These are phyloP conservation scores for Seriola quinqueradiata DNA, from an alignment of 2,113 vertebrate species.

Conservation along the genomic window DNA sequence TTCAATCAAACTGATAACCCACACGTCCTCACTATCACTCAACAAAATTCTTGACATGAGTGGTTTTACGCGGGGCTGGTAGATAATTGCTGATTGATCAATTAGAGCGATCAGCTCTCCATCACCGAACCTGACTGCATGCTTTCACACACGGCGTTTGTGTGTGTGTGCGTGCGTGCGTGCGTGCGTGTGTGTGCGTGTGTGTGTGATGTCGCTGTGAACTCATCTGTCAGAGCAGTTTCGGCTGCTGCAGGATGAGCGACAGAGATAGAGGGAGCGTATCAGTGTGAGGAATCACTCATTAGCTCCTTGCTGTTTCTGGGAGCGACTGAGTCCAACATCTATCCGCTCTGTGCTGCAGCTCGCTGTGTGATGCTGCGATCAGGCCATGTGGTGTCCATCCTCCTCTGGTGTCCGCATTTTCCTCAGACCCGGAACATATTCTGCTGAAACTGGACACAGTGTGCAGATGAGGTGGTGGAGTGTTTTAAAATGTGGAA, in stretches of 20 bases:
- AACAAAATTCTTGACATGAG: constrained; percentile 25
- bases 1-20: constrained; percentile 53
- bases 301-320: constrained; percentile 18
- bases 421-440: not conserved
- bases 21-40: constrained; percentile 5
- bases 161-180: not conserved
- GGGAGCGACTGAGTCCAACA: not conserved
- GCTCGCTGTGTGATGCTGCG: constrained; percentile 34
- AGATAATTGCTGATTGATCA: constrained; percentile 66
- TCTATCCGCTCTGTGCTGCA: not conserved
- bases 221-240: constrained; percentile 31
- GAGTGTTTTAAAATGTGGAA: not conserved
- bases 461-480: not conserved
- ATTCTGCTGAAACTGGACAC: not conserved
- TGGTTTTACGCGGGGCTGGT: constrained; percentile 24
- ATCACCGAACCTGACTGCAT: constrained; percentile 2
- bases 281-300: constrained; percentile 9
- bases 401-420: constrained; percentile 25
- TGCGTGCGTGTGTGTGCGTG: constrained; percentile 15
- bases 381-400: constrained; percentile 52
- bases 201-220: constrained; percentile 2
- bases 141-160: constrained; percentile 21
- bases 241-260: not conserved
- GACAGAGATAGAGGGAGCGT: not conserved
- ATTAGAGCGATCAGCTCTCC: constrained; percentile 50